Evolutionary conservation across 2,113 vertebrate species (phyloP).

Genomic region (Oryzias javanicus): DNA sequence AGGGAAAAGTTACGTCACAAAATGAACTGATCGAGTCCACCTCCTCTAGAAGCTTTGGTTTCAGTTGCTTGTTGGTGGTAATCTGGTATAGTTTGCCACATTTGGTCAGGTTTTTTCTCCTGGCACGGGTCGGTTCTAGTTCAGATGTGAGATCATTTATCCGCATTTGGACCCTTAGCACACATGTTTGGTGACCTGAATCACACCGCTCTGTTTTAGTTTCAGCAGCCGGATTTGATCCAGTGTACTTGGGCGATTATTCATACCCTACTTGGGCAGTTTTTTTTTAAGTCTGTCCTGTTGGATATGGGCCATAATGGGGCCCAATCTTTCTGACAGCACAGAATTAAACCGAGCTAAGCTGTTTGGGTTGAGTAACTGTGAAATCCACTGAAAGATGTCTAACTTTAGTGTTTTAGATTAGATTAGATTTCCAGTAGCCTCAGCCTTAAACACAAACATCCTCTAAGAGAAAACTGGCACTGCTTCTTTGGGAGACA

Average conservation of each 20-base stretch:
- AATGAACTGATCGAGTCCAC: no score
- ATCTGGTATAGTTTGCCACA: background rate
- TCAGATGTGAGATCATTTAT: background rate
- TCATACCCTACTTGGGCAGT: background rate
- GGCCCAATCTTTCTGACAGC: background rate
- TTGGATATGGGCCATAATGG: background rate
- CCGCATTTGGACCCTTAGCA: background rate
- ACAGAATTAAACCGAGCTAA: constrained; percentile 13
- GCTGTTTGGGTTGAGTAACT: constrained; percentile 8
- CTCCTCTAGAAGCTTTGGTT: no score
- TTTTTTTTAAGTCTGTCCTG: background rate
- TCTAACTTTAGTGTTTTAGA: constrained; percentile 36
- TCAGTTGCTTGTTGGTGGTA: no score
- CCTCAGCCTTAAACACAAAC: background rate
- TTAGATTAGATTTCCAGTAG: no score
- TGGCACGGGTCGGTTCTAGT: background rate
- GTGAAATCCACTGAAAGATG: constrained; percentile 36
- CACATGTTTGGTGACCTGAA: background rate
- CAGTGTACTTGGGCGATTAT: background rate
- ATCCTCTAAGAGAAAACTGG: background rate
- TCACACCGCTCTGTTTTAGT: background rate
- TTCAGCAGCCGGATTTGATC: background rate
- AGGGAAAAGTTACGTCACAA: no score
- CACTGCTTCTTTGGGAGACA: background rate
- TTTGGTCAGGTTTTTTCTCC: background rate